phyloP scores from a whole-genome alignment of 2,888 invertebrate genomes.

The Rutpela maculata region DNA sequence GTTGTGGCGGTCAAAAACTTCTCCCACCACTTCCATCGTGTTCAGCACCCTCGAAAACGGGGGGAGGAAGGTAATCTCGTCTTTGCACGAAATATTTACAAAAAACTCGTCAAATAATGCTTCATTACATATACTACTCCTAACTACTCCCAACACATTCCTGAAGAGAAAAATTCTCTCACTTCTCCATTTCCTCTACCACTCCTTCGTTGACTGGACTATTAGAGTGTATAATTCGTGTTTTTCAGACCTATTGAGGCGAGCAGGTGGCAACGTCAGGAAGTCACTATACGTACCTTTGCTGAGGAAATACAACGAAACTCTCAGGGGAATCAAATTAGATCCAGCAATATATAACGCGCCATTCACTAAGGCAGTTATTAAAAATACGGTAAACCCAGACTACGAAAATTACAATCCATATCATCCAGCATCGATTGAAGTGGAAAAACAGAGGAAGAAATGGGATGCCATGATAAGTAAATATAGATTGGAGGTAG shows the following conservation, averaged over 20 bases:
- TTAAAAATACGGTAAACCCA: not conserved
- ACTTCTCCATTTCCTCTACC: too few relatives aligned
- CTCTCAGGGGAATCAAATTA: not conserved
- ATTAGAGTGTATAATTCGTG: not conserved
- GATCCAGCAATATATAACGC: not conserved
- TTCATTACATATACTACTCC: too few relatives aligned
- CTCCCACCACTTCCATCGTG: too few relatives aligned
- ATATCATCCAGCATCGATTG: slow-evolving; percentile 53
- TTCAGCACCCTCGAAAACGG: too few relatives aligned
- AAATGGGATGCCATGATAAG: slow-evolving; percentile 56
- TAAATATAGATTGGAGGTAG: slow-evolving; percentile 49
- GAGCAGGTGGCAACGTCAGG: slow-evolving; percentile 7
- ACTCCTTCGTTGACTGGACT: too few relatives aligned
- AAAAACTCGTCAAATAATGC: too few relatives aligned
- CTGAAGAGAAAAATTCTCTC: too few relatives aligned
- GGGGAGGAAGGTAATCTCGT: too few relatives aligned
- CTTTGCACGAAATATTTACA: too few relatives aligned
- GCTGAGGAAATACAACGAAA: slow-evolving; percentile 5
- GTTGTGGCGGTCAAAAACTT: too few relatives aligned
- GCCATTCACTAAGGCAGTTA: not conserved
- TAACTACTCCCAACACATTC: too few relatives aligned
- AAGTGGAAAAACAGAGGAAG: slow-evolving; percentile 57
- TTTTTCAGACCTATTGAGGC: slow-evolving; percentile 1
- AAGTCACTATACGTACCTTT: not conserved
- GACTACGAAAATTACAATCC: slow-evolving; percentile 41